phyloP scores from a whole-genome alignment of 2,113 vertebrate genomes.

The Sturnira hondurensis region DNA sequence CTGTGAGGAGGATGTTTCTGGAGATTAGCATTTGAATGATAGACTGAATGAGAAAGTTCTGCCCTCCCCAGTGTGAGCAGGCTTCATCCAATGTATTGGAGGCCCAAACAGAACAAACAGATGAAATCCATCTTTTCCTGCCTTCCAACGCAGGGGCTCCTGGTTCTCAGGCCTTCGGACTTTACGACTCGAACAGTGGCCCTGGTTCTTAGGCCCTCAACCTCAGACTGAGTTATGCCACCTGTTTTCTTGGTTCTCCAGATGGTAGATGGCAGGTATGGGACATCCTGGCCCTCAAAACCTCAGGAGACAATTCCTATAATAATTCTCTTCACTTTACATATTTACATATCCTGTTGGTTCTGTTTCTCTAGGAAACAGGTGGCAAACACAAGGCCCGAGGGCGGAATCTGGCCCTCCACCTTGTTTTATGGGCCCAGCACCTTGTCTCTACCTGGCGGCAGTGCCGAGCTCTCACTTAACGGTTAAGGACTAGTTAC shows the following conservation, averaged over 20 bases:
- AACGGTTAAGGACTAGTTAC: too few species aligned
- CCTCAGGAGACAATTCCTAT: neutral
- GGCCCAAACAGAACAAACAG: neutral
- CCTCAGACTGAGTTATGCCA: neutral
- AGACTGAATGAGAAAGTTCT: neutral
- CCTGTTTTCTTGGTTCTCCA: neutral
- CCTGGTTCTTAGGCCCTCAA: neutral
- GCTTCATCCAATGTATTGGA: neutral
- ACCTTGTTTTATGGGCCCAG: too few species aligned
- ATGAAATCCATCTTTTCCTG: neutral
- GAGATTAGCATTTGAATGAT: too few species aligned
- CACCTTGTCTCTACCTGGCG: too few species aligned
- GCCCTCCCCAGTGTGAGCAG: neutral
- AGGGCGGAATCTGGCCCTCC: too few species aligned
- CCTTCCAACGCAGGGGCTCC: neutral
- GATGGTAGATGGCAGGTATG: neutral
- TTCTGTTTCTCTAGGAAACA: neutral
- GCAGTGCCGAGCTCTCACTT: too few species aligned
- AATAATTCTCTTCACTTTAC: neutral
- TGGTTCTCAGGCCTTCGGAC: neutral
- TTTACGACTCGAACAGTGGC: neutral
- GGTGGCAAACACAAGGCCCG: too few species aligned
- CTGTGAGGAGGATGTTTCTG: neutral
- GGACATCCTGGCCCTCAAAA: neutral
- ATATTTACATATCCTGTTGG: neutral